A percentile compares a stretch with the other conserved stretches of the same genome.
Evolutionary conservation across 2,888 invertebrate species (phyloP).

Genomic region (Caenorhabditis plicata): DNA sequence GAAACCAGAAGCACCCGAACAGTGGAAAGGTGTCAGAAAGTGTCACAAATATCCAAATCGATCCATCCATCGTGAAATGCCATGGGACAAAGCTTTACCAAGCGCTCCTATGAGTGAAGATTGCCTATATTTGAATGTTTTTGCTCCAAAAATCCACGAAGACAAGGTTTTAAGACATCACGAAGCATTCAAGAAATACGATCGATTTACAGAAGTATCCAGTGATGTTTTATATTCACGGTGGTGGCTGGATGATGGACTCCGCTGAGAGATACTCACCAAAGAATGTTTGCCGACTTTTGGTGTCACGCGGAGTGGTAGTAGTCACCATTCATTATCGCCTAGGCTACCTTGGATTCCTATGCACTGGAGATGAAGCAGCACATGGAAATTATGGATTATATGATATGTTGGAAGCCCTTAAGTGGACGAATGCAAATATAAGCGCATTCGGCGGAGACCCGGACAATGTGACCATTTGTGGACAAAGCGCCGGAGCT

Average conservation of each 20-base stretch:
- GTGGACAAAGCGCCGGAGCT: slow-evolving; percentile 59
- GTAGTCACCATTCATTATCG: slow-evolving; percentile 62
- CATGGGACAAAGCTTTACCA: slow-evolving; percentile 52
- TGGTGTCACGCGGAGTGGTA: slow-evolving; percentile 53
- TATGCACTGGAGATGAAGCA: slow-evolving; percentile 54
- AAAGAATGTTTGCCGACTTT: slow-evolving; percentile 50
- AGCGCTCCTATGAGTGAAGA: slow-evolving; percentile 43
- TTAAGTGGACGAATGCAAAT: slow-evolving; percentile 54
- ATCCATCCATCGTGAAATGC: slow-evolving; percentile 52
- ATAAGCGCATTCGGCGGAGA: slow-evolving; percentile 56
- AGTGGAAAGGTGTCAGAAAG: slow-evolving; percentile 41
- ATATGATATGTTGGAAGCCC: slow-evolving; percentile 43
- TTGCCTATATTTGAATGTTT: slow-evolving; percentile 57
- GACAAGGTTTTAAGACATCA: slow-evolving; percentile 21
- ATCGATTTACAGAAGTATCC: slow-evolving; percentile 47
- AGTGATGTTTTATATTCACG: slow-evolving; percentile 61
- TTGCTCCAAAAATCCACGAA: slow-evolving; percentile 39
- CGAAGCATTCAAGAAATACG: not conserved
- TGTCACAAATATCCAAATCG: slow-evolving; percentile 42
- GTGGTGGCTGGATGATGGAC: slow-evolving; percentile 58
- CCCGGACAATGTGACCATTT: slow-evolving; percentile 50
- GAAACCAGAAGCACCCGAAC: slow-evolving; percentile 46
- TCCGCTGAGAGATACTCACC: slow-evolving; percentile 42
- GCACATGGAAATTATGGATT: slow-evolving; percentile 45
- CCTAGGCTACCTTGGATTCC: slow-evolving; percentile 59